Evolutionary conservation across 2,888 invertebrate genomes (phyloP).

Genomic region (Sinopyrophorus schimmeli): DNA sequence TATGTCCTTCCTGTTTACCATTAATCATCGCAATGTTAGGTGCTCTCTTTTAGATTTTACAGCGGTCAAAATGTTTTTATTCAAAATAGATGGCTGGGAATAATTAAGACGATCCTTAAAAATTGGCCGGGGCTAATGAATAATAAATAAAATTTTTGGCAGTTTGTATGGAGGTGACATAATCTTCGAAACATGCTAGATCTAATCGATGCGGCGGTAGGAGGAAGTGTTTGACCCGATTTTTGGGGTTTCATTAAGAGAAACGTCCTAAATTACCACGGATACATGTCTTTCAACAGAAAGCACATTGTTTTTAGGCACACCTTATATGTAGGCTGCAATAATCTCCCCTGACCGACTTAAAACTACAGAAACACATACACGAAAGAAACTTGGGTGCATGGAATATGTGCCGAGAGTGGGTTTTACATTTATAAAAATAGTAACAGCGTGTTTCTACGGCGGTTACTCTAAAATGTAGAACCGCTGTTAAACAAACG

Average conservation of each 20-base stretch:
- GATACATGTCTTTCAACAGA: slow-evolving; percentile 19
- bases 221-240: slow-evolving; percentile 21
- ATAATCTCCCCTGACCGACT: slow-evolving; percentile 27
- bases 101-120: no score
- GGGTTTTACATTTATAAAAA: slow-evolving; percentile 21
- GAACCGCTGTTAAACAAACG: slow-evolving; percentile 18
- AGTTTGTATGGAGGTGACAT: slow-evolving; percentile 3
- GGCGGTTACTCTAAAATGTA: slow-evolving; percentile 17
- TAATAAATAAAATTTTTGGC: slow-evolving; percentile 4
- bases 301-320: slow-evolving; percentile 19
- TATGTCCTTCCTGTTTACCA: no score
- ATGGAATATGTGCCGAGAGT: slow-evolving; percentile 18
- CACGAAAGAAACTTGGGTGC: slow-evolving; percentile 13
- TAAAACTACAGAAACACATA: slow-evolving; percentile 20
- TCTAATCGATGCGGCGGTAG: slow-evolving; percentile 11
- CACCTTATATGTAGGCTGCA: slow-evolving; percentile 23
- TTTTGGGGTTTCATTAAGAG: slow-evolving; percentile 11
- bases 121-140: background rate
- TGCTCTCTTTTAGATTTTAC: no score
- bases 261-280: slow-evolving; percentile 17
- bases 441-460: slow-evolving; percentile 19
- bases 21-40: no score
- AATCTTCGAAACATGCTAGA: slow-evolving; percentile 4
- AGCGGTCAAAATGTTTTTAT: no score
- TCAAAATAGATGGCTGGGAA: no score